Evolutionary conservation across 1,140 invertebrate species (phyloP).

Genomic region (Oncopeltus fasciatus): DNA sequence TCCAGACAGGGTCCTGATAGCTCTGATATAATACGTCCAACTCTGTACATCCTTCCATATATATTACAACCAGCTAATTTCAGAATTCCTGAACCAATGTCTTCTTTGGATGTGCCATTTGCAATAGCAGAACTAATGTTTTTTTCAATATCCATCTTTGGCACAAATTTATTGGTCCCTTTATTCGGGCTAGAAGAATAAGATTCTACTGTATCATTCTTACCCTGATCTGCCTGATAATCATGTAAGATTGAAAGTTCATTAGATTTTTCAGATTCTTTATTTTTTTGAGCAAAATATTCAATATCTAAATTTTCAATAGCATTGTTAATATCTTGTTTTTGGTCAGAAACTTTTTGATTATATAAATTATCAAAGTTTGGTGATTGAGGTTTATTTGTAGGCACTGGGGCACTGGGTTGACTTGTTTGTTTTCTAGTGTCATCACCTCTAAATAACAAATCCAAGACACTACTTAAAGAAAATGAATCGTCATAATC

Average conservation of each 20-base stretch:
- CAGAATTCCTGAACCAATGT: constrained; percentile 37
- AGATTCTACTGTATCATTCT: not conserved
- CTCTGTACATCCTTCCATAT: constrained; percentile 75
- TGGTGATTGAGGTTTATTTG: not conserved
- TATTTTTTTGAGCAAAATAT: not conserved
- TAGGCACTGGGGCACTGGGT: not conserved
- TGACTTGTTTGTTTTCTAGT: not conserved
- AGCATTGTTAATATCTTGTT: not conserved
- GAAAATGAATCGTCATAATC: constrained; percentile 11
- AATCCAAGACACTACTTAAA: constrained; percentile 13
- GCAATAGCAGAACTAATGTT: not conserved
- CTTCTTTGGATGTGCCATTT: not conserved
- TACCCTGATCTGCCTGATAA: not conserved
- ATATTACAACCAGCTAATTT: constrained; percentile 82
- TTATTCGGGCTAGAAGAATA: constrained; percentile 22
- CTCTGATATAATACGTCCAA: constrained; percentile 69
- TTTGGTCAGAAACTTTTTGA: not conserved
- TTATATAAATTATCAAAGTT: not conserved
- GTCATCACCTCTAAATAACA: constrained; percentile 6
- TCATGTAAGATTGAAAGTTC: not conserved
- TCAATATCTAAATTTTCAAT: not conserved
- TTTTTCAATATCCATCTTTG: not conserved
- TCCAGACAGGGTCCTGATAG: constrained; percentile 66
- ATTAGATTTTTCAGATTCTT: not conserved
- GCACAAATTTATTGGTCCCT: not conserved